Evolutionary conservation across 1,140 invertebrate genomes (phyloP).

Genomic region (Brachionus calyciflorus): DNA sequence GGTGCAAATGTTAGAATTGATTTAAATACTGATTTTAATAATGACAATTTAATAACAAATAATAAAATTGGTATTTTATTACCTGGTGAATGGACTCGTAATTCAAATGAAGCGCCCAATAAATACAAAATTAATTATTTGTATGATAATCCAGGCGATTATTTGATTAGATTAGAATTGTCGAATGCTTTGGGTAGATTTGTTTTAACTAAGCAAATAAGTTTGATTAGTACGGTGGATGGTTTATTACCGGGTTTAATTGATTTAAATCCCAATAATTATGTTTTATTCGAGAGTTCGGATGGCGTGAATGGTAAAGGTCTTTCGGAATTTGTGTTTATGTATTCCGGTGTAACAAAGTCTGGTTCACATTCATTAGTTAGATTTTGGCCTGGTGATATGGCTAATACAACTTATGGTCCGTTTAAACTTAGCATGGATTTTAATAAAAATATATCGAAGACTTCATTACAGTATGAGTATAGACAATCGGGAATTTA

Average conservation of each 20-base stretch:
- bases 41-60: neutral
- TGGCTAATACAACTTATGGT: neutral
- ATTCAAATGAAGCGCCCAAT: neutral
- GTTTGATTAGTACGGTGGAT: neutral
- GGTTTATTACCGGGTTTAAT: neutral
- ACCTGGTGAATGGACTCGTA: neutral
- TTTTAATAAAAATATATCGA: slow-evolving; percentile 27
- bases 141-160: slow-evolving; percentile 27
- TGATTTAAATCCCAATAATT: slow-evolving; percentile 17
- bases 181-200: neutral
- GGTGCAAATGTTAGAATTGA: slow-evolving; percentile 39
- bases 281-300: neutral
- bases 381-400: slow-evolving; percentile 27
- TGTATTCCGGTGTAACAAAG: neutral
- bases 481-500: neutral
- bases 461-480: neutral
- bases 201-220: neutral
- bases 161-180: neutral
- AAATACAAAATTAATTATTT: neutral
- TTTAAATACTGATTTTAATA: slow-evolving; percentile 5
- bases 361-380: slow-evolving; percentile 13
- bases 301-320: slow-evolving; percentile 12
- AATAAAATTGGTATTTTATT: neutral
- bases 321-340: slow-evolving; percentile 6
- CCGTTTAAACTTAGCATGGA: slow-evolving; percentile 24